Percentiles rank a stretch among this genome's conserved stretches.
These are phyloP conservation scores for Sitta carolinensis DNA, from an alignment of 2,797 vertebrate species.

Conservation along the genomic window DNA sequence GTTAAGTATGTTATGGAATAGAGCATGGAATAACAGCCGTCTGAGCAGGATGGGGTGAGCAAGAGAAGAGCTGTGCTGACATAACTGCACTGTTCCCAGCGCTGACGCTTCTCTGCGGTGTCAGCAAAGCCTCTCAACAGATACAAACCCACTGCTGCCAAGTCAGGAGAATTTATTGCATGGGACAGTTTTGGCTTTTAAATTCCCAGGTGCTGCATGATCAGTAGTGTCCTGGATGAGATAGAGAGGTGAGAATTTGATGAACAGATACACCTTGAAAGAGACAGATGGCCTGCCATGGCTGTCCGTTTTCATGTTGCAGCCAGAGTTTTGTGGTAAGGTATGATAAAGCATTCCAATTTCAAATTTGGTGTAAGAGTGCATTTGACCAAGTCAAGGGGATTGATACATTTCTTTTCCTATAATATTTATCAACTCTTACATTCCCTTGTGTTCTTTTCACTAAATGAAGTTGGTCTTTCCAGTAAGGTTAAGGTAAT, in stretches of 20 bases:
- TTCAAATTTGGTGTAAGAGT: neutral
- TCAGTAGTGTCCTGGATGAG: neutral
- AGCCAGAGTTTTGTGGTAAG: neutral
- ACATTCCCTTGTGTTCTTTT: neutral
- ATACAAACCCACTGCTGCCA: neutral
- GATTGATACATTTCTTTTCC: neutral
- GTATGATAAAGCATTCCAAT: neutral
- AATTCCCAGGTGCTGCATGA: neutral
- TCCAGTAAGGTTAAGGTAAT: neutral
- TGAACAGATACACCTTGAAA: neutral
- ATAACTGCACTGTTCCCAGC: neutral
- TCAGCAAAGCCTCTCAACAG: neutral
- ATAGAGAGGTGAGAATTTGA: neutral
- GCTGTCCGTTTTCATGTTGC: neutral
- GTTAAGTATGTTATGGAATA: neutral
- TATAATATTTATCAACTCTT: neutral
- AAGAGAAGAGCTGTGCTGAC: neutral
- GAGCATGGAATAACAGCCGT: neutral
- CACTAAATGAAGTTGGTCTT: neutral
- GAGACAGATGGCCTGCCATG: neutral
- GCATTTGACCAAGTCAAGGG: neutral
- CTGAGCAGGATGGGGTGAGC: rapidly evolving
- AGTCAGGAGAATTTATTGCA: neutral
- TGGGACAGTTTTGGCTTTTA: neutral
- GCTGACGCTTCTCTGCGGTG: neutral